Base-by-base conservation (phyloP, 2,797 vertebrate genomes). In the Arrhamphus sclerolepis region DNA sequence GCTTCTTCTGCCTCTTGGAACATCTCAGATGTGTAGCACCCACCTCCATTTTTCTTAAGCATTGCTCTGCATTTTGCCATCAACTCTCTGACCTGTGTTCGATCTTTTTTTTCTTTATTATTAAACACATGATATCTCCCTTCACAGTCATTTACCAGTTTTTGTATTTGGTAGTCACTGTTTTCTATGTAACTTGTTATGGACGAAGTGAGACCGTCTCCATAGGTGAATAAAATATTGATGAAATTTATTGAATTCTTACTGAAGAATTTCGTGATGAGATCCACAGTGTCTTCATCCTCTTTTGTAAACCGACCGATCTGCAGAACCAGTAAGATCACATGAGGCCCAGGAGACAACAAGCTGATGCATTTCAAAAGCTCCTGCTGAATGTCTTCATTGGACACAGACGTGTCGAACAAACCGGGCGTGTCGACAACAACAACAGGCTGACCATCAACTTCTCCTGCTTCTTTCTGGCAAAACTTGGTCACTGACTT, bases 271-370 rank as follows among this genome's bases (percentile, higher is more conserved):
- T 22, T 38, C 20, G 72, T 76, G n/a, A 86, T 80, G 6, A 72
- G 11, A 0, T 72, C 6, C 11, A 83, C 18, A 0, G 79, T 42
- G 0, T 60, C 8, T 20, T 26, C 41, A 7, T 84, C 81, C 5
- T 81, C 54, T 6, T 7, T 0, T n/a, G 63, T 59, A 1, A 82
- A 40, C 7, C 28, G 20, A 0, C 78, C 66, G 11, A 86, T 70
- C 16, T 46, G 43, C 26, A 82, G n/a, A 34, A 86, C 59, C 48
- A 84, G 40, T 18, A 81, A 29, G 60, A 86, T 58, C 10, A 62
- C 80, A 5, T 79, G 73, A 40, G 81, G 76, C 20, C 81, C 81
- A 3, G 81, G 84, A 56, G 72, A 7, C 48, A 72, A 19, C 24
- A 72, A 6, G 2, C 21, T 51, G 42, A 75, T 9, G 11, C 78